Conservation (phyloP, 2,113 vertebrate genomes). For the Rissa tridactyla region DNA sequence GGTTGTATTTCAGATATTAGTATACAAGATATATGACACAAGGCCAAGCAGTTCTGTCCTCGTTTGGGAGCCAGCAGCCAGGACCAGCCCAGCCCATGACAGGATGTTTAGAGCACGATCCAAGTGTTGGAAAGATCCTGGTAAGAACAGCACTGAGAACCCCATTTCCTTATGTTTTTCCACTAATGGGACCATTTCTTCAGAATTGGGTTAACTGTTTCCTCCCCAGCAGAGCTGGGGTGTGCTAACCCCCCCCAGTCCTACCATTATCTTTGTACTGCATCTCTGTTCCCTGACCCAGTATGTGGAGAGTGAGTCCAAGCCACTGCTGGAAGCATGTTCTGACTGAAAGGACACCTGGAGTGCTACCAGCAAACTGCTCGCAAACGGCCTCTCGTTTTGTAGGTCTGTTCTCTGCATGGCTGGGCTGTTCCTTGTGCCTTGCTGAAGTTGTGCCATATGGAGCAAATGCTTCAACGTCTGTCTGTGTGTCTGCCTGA, state of each 20-base stretch:
- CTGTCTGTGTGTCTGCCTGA: conserved; percentile 50
- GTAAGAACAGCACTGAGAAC: background rate
- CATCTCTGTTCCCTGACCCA: background rate
- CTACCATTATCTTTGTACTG: background rate
- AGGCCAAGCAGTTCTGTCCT: background rate
- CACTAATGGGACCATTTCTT: rapidly evolving
- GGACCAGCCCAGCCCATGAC: background rate
- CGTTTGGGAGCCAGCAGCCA: background rate
- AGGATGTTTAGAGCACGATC: background rate
- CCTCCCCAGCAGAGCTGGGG: background rate
- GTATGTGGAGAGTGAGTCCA: background rate
- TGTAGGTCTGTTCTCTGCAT: conserved; percentile 62
- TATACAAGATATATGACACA: background rate
- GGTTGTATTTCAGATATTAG: background rate
- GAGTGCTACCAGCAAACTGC: conserved; percentile 46
- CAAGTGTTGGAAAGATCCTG: background rate
- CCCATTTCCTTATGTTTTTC: background rate
- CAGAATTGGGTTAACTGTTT: background rate
- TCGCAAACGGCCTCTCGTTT: background rate
- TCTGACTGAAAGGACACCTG: conserved; percentile 49
- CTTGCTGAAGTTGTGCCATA: conserved; percentile 52
- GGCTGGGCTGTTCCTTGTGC: conserved; percentile 19
- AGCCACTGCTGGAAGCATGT: conserved; percentile 38
- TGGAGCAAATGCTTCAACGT: conserved; percentile 57
- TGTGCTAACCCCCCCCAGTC: background rate